Evolutionary conservation across 2,888 invertebrate species (phyloP).

Genomic region (Andricus curvator): DNA sequence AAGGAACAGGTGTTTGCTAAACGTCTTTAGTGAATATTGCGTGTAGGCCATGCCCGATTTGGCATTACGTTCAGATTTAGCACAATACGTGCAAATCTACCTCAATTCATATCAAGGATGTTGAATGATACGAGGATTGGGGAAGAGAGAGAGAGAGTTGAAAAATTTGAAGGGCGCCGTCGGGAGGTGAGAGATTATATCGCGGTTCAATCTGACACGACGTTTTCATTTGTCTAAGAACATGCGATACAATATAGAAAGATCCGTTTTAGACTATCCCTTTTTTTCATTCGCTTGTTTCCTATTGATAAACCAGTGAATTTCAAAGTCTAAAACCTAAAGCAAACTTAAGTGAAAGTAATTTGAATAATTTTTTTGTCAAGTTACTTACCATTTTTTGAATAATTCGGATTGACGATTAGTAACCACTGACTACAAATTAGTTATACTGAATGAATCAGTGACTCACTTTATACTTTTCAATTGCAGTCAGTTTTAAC

Average conservation of each 20-base stretch:
- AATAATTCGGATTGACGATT: too few relatives aligned
- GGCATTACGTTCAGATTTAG: conserved; percentile 35
- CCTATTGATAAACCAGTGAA: not conserved
- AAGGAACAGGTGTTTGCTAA: conserved; percentile 46
- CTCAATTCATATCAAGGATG: conserved; percentile 5
- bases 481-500: too few relatives aligned
- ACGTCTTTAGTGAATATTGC: conserved; percentile 44
- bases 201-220: not conserved
- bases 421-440: too few relatives aligned
- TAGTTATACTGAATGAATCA: too few relatives aligned
- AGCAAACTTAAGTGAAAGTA: too few relatives aligned
- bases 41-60: conserved; percentile 46
- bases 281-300: not conserved
- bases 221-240: not conserved
- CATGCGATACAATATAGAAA: not conserved
- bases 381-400: too few relatives aligned
- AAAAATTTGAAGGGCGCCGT: too few relatives aligned
- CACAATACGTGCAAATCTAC: conserved; percentile 17
- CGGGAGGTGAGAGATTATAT: not conserved
- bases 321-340: not conserved
- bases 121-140: not conserved
- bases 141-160: not conserved
- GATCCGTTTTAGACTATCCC: not conserved
- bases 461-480: too few relatives aligned
- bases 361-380: too few relatives aligned